Conservation (phyloP, 2,888 invertebrate genomes). For the Anoncus sp. region DNA sequence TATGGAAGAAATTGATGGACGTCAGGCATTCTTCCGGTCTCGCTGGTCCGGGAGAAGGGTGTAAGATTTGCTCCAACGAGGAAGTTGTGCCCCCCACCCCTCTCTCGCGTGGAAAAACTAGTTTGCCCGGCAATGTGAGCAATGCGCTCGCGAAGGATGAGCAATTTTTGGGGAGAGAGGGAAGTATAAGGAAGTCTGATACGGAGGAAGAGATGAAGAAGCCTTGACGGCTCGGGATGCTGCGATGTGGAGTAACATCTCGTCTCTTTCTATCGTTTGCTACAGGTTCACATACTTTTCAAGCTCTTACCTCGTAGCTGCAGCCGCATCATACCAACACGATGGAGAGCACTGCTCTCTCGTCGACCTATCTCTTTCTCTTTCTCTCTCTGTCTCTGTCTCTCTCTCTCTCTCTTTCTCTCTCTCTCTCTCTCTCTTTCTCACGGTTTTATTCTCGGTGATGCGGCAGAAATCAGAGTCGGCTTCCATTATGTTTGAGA, state of each 20-base stretch:
- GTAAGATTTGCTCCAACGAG: neutral
- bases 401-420: slow-evolving; percentile 1
- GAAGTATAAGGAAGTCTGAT: slow-evolving; percentile 29
- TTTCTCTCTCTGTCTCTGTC: neutral
- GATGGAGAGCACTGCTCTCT: slow-evolving; percentile 1
- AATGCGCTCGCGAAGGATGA: slow-evolving; percentile 58
- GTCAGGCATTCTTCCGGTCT: slow-evolving; percentile 48
- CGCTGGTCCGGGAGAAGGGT: neutral
- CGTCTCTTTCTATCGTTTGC: neutral
- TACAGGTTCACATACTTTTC: slow-evolving; percentile 5
- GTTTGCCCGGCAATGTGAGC: neutral
- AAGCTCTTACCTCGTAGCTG: slow-evolving; percentile 11
- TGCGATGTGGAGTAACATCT: slow-evolving; percentile 30
- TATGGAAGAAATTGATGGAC: slow-evolving; percentile 56
- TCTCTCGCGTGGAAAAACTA: slow-evolving; percentile 9
- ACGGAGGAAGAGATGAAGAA: slow-evolving; percentile 45
- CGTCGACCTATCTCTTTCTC: neutral
- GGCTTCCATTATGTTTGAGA: slow-evolving; percentile 75
- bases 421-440: slow-evolving; percentile 20
- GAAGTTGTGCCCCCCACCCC: no score
- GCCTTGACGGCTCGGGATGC: slow-evolving; percentile 41
- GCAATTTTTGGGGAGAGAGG: slow-evolving; percentile 36
- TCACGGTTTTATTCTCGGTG: slow-evolving; percentile 71
- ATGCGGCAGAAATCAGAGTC: slow-evolving; percentile 76
- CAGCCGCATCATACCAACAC: slow-evolving; percentile 13